Base-by-base conservation (phyloP, 2,113 vertebrate genomes). In the Dromiciops gliroides region DNA sequence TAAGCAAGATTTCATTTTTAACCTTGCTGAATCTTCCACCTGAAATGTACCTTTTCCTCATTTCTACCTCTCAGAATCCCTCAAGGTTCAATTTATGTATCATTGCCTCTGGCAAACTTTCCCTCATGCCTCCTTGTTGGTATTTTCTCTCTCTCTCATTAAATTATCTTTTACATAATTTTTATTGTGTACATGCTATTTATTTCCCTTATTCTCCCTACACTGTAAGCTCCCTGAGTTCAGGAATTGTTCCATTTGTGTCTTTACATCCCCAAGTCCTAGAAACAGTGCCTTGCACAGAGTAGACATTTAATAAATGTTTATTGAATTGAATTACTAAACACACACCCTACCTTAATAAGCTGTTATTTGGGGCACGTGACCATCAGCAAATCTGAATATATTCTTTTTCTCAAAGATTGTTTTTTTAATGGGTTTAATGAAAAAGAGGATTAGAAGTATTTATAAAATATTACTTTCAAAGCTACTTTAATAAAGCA, bases 401-500 rank as follows among this genome's bases (percentile, higher is more conserved):
- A 44, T 83, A 44, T 83, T 83, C 44, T 83, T 83, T 83, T 83
- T 83, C 67, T 44, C 16, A n/a, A 75, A 14, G 31, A 6, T 44
- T 75, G 4, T 83, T 83, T 83, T 83, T 83, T 44, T 2, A 67
- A 53, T 75, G n/a, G 19, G 16, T 75, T 83, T 83, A 44, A 44
- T 44, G n/a, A 83, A 83, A 44, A 75, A 83, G 16, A 12, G 56
- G 56, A 67, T 67, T 67, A 37, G 28, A 44, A 23, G n/a, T 22
- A 23, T 44, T 83, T 83, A 12, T 51, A 60, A 94, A 22, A 75
- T 44, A 53, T 10, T 83, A 83, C 67, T 83, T 44, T 83, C 52
- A 90, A 60, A 51, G 51, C 44, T 89, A 48, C 89, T 93, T 95
- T 91, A 91, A 28, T 90, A 75, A 94, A 96, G 31, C 48, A 89